phyloP scores from a whole-genome alignment of 2,797 vertebrate genomes.

The Catharus ustulatus region DNA sequence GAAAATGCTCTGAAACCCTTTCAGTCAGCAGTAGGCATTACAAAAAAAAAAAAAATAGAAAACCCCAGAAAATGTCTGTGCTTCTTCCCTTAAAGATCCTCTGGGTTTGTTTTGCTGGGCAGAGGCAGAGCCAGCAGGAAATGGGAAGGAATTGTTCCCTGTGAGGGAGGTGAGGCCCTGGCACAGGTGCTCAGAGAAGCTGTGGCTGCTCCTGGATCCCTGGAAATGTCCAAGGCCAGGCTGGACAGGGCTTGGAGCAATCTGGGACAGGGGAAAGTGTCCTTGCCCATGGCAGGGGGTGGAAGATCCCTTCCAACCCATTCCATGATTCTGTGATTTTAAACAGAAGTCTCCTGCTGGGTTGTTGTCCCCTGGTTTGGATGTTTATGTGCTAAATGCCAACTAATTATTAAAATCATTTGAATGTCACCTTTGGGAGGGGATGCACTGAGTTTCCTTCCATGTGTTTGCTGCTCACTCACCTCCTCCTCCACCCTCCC shows the following conservation, averaged over 20 bases:
- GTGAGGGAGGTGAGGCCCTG: background rate
- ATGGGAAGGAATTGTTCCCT: background rate
- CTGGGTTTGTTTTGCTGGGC: background rate
- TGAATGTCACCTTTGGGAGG: background rate
- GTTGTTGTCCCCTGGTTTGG: background rate
- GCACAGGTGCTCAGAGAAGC: background rate
- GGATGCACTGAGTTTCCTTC: background rate
- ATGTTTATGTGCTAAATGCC: background rate
- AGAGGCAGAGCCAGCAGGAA: background rate
- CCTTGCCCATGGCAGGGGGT: background rate
- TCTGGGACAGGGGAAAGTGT: background rate
- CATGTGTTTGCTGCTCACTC: background rate
- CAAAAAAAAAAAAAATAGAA: background rate
- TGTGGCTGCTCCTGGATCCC: background rate
- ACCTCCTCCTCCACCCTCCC: background rate
- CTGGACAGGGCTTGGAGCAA: fast-evolving
- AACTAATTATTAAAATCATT: background rate
- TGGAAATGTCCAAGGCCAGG: background rate
- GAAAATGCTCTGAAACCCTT: background rate
- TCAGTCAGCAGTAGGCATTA: background rate
- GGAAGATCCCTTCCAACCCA: background rate
- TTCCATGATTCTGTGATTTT: background rate
- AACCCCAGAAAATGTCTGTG: background rate
- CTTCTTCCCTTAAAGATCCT: background rate
- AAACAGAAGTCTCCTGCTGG: background rate